Evolutionary conservation across 1,140 invertebrate species (phyloP), one percentile per base, ranked within the genome.

Genomic region (Oscheius sp.): DNA sequence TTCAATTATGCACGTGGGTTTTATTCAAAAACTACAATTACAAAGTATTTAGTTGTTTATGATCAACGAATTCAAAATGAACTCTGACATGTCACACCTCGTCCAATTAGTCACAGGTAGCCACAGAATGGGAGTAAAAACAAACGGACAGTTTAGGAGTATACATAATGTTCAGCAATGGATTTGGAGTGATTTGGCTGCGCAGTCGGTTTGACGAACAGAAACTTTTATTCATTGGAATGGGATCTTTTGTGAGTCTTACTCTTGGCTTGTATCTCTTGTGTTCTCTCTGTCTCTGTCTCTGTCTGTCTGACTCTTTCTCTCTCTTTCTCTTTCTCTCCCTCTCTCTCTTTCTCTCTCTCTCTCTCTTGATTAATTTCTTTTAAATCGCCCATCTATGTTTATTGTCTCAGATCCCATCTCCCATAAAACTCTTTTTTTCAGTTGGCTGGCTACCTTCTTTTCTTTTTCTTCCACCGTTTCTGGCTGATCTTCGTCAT

Each of bases 171-270:
- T 55, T 66, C 35, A 58, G 38, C 20, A 76, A 75, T 62, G 75
- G 75, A 38, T 76, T 76, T 35, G 75, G 75, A 20, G 73, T 76
- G 38, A 75, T 76, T 28, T 76, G 68, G 68, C 49, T 76, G 13
- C 36, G 75, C 26, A 75, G 65, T 23, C 62, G 59, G 20, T 75
- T 68, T 61, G 66, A 63, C 28, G 75, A 76, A 42, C 75, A 76
- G 67, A 75, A 74, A 46, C 38, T 76, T 10, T 20, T 76, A 4
- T 61, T 45, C 7, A 74, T 76, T 36, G 75, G 75, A 31, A 72
- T 62, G 0, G 18, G 63, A 3, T 59, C 70, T 38, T 75, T 75
- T 72, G 73, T 75, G 35, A 75, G 73, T 75, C 67, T n/a, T n/a
- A n/a, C n/a, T n/a, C n/a, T n/a, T n/a, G n/a, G n/a, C n/a, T n/a